phyloP scores from a whole-genome alignment of 2,797 vertebrate genomes.

The Meriones psammophilus region DNA sequence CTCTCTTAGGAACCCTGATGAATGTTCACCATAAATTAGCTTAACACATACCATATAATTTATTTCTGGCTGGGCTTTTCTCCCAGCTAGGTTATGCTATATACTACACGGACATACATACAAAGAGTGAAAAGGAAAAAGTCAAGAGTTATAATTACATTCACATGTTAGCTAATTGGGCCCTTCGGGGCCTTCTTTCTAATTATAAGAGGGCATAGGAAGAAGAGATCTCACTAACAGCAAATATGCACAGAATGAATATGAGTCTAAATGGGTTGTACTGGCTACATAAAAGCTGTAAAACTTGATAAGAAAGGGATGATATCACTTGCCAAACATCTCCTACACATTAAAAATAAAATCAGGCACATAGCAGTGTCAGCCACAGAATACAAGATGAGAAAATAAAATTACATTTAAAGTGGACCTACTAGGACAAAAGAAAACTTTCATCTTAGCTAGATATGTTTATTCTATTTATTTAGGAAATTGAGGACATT shows the following conservation, averaged over 20 bases:
- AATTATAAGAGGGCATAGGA: slow-evolving; percentile 87
- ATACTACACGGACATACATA: slow-evolving; percentile 85
- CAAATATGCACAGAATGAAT: slow-evolving; percentile 86
- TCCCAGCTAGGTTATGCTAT: slow-evolving; percentile 82
- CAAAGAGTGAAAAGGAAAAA: slow-evolving; percentile 77
- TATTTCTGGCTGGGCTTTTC: slow-evolving; percentile 84
- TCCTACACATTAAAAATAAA: slow-evolving; percentile 78
- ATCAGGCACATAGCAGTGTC: slow-evolving; percentile 74
- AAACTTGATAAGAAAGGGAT: slow-evolving; percentile 88
- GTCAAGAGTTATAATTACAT: slow-evolving; percentile 89
- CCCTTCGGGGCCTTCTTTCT: slow-evolving; percentile 88
- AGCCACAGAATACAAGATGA: slow-evolving; percentile 82
- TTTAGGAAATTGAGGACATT: slow-evolving; percentile 70
- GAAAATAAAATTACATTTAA: slow-evolving; percentile 71
- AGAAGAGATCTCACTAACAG: slow-evolving; percentile 87
- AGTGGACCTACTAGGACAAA: slow-evolving; percentile 60
- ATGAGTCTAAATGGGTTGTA: slow-evolving; percentile 87
- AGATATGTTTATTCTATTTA: slow-evolving; percentile 67
- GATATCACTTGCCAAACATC: slow-evolving; percentile 83
- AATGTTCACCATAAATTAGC: slow-evolving; percentile 81
- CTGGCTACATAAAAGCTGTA: slow-evolving; percentile 87
- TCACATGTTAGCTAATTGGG: slow-evolving; percentile 90
- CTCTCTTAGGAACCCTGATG: slow-evolving; percentile 55
- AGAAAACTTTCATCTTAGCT: slow-evolving; percentile 62
- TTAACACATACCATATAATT: slow-evolving; percentile 82